Evolutionary conservation across 2,888 invertebrate genomes (phyloP), one percentile per base, ranked within the genome.

Genomic region (Smittia sp.): DNA sequence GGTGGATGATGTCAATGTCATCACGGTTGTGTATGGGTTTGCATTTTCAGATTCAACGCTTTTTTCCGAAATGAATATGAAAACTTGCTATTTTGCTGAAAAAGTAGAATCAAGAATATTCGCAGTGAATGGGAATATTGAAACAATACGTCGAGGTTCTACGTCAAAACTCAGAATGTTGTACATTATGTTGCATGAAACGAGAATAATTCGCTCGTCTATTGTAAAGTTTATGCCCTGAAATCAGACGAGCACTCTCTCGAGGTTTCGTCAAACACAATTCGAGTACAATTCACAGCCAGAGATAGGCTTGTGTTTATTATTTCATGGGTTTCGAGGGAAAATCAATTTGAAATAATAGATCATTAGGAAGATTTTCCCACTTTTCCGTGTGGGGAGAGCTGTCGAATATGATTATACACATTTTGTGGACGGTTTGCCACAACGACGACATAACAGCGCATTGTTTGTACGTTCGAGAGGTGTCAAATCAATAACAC

Each of bases 401-500:
- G 22, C 22, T 15, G 27, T 52, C 22, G 52, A 24, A 54, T 70
- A 39, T 68, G 58, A 58, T 58, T 58, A 58, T 58, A 58, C 20
- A 58, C 18, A 22, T 58, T 58, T 58, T 58, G 58, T 58, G 58
- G 20, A 58, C 22, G 58, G 58, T 58, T 22, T 58, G 58, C 58
- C 58, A 58, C 58, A 58, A 58, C 22, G 15, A 2, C 11, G n/a
- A 58, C 58, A 58, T 22, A 46, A 58, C 58, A 58, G 58, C 58
- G 58, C 20, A 62, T 62, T 62, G 58, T 72, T 62, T 62, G 72
- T 54, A 62, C 27, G 22, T 62, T 32, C 2, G 25, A 63, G 67
- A 72, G 39, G 72, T 72, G 72, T 72, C 72, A 72, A 72, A 62
- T 72, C 72, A 72, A 72, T 72, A 72, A 62, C 32, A 62, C 32